phyloP scores from a whole-genome alignment of 2,888 invertebrate genomes.

The Hecatera dysodea region DNA sequence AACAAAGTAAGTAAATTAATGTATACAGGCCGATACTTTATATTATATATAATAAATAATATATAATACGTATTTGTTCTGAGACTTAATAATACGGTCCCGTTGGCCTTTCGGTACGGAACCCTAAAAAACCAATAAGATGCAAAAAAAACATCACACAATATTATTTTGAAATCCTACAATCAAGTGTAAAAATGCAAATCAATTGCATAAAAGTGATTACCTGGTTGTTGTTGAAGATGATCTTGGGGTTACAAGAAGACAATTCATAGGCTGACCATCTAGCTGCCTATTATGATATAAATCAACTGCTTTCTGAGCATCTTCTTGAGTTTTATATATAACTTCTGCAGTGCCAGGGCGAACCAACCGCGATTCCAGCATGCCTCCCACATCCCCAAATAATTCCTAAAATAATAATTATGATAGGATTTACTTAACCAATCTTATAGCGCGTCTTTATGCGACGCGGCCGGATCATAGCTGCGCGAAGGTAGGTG shows the following conservation, averaged over 20 bases:
- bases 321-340: conserved; percentile 96
- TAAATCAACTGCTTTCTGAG: conserved; percentile 97
- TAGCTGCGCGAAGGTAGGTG: too few species aligned
- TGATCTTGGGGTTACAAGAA: conserved; percentile 94
- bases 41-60: too few species aligned
- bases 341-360: conserved; percentile 98
- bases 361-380: conserved; percentile 95
- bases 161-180: too few species aligned
- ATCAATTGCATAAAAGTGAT: conserved; percentile 6
- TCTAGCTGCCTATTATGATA: conserved; percentile 98
- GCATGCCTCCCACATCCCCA: conserved; percentile 97
- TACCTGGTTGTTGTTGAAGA: conserved; percentile 74
- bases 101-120: too few species aligned
- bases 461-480: not conserved
- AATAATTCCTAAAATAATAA: conserved; percentile 94
- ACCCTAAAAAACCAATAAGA: too few species aligned
- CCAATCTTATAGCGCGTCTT: not conserved
- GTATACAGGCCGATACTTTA: too few species aligned
- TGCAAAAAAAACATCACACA: too few species aligned
- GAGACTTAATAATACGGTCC: too few species aligned
- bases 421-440: not conserved
- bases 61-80: too few species aligned
- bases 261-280: conserved; percentile 98
- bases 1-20: too few species aligned
- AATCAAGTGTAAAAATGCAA: not conserved